Base-by-base conservation (phyloP, 2,797 vertebrate genomes). In the Streptopelia turtur region DNA sequence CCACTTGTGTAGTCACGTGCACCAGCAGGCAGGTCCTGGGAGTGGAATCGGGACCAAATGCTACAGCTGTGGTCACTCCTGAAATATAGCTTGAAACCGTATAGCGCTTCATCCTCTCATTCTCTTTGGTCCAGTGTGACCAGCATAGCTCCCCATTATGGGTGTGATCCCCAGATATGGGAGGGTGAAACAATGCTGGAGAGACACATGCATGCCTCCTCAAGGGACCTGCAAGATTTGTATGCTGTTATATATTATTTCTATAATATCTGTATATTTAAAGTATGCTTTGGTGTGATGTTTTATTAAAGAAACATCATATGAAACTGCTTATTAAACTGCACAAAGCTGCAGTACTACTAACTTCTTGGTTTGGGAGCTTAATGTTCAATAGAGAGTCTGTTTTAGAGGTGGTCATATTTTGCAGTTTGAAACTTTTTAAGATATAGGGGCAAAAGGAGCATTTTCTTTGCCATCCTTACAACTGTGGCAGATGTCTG, bases 151-250 rank as follows among this genome's bases (percentile, higher is more conserved):
- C 35, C 39, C 35, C 7, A 4, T 4, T 72, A 23, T 14, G 35
- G 45, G 27, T 55, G 13, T 0, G 0, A 31, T 60, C n/a, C 14
- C 13, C 30, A 15, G 14, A 20, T 27, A 16, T 23, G 64, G 57
- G 49, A 74, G 33, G 10, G 27, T 1, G 0, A 45, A 84, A 35
- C 23, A 35, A 27, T 71, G 25, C 27, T 82, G 41, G 35, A 75
- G 24, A 35, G 18, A 52, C 5, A 31, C 15, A 17, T 12, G 6
- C 31, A 11, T 53, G 5, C 9, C 3, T 87, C 8, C 37, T 71
- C 1, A 2, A 70, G 37, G 16, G 24, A 53, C 39, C 15, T 68
- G 27, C 39, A 35, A 10, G 71, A 24, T 47, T 75, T 82, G 5
- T 30, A 20, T 66, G 13, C 59, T 41, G 2, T 31, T 63, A 16